Base-by-base conservation (phyloP, 2,888 invertebrate species). In the Cerceris ruficornis region DNA sequence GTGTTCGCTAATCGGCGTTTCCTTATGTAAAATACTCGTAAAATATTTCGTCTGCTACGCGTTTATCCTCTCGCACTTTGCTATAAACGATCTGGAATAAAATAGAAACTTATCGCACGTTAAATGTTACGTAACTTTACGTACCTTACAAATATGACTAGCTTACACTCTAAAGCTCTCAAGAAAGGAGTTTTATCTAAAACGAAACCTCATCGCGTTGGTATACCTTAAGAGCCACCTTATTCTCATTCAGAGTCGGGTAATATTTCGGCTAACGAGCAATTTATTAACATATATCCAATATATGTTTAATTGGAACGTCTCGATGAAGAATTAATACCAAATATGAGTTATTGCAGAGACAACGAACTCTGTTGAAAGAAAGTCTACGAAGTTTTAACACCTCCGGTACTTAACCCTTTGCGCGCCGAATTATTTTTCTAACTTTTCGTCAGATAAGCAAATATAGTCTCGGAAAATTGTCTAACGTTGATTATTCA, bases 151-250 rank as follows among this genome's bases (percentile, higher is more conserved):
- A 28, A 5, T 15, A 66, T n/a, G 65, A 42, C 42, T 42, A n/a
- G 61, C 58, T 66, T 50, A 66, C 60, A 13, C 43, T 41, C 62
- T 13, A 49, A 61, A 42, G 59, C 15, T 6, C 17, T 52, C 9
- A 7, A 13, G 11, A 75, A 49, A 46, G 55, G 49, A 50, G 39
- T 61, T 13, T 11, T 50, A 49, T 11, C 59, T 13, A 13, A 49
- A 59, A 17, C 52, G 62, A 61, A 66, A 59, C 39, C 42, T 62
- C 62, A 15, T 58, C 15, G 46, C 61, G 59, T 43, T 58, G 65
- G 69, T 73, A 55, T 62, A 65, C 77, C 77, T 83, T 68, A 72
- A 85, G 77, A 77, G 75, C 83, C 85, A 75, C 81, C 76, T 13
- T 59, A 41, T 59, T 41, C 42, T 41, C 39, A 57, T n/a, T n/a